A percentile compares a stretch with the other conserved stretches of the same genome.
Evolutionary conservation across 1,140 invertebrate species (phyloP).

Genomic region (Pachypeltis micranthus): DNA sequence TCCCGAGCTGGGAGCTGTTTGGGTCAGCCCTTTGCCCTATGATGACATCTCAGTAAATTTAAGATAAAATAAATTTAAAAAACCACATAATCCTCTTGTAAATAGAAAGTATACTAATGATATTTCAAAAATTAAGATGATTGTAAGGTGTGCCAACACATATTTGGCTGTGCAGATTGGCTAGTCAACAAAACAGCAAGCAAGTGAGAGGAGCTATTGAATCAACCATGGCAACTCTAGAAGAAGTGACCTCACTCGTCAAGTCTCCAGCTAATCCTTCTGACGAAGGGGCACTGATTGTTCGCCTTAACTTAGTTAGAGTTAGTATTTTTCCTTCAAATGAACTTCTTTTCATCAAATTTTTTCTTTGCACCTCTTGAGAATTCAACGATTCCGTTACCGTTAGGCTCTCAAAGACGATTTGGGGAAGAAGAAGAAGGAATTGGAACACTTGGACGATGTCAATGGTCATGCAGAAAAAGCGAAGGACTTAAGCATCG

Average conservation of each 20-base stretch:
- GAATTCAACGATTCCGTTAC: constrained; percentile 23
- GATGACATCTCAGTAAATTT: too few relatives aligned
- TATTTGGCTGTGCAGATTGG: constrained; percentile 21
- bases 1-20: too few relatives aligned
- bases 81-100: too few relatives aligned
- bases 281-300: constrained; percentile 49
- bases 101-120: too few relatives aligned
- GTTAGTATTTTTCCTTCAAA: constrained; percentile 39
- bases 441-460: constrained; percentile 43
- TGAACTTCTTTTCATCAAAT: too few relatives aligned
- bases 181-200: constrained; percentile 23
- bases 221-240: constrained; percentile 25
- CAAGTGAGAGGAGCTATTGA: constrained; percentile 20
- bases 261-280: constrained; percentile 49
- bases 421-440: constrained; percentile 40
- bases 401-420: constrained; percentile 58
- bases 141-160: too few relatives aligned
- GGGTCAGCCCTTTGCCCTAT: too few relatives aligned
- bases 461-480: constrained; percentile 36
- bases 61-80: too few relatives aligned
- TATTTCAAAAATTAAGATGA: too few relatives aligned
- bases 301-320: constrained; percentile 49
- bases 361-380: too few relatives aligned
- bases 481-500: constrained; percentile 35
- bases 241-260: constrained; percentile 41